These are phyloP conservation scores for Tipula lateralis DNA, from an alignment of 2,888 invertebrate species.

Conservation along the genomic window DNA sequence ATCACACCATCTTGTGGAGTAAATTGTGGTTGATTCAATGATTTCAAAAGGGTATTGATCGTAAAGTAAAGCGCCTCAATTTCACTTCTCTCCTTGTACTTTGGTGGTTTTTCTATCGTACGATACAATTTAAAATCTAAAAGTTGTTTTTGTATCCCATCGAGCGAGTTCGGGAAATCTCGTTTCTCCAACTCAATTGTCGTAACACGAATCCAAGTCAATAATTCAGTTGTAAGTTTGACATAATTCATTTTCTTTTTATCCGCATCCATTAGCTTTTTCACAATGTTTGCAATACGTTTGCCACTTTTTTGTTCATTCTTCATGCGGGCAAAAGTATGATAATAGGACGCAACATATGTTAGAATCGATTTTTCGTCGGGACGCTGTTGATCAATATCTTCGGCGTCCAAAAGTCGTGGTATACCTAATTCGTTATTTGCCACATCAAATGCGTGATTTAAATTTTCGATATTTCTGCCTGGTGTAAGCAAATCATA, in stretches of 20 bases:
- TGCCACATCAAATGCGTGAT: constrained; percentile 96
- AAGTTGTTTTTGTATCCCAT: constrained; percentile 88
- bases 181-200: constrained; percentile 76
- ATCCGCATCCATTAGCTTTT: constrained; percentile 93
- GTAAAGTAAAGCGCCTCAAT: constrained; percentile 94
- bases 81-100: constrained; percentile 95
- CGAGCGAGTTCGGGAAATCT: constrained; percentile 88
- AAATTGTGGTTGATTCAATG: constrained; percentile 84
- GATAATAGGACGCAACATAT: constrained; percentile 98
- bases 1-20: constrained; percentile 82
- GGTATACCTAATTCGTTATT: constrained; percentile 91
- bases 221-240: constrained; percentile 71
- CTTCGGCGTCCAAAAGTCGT: constrained; percentile 87
- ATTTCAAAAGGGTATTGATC: constrained; percentile 93
- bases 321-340: constrained; percentile 98
- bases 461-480: constrained; percentile 90
- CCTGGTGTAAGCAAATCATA: constrained; percentile 73
- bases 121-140: constrained; percentile 90
- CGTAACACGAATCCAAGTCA: constrained; percentile 91
- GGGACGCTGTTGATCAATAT: constrained; percentile 88
- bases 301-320: constrained; percentile 96
- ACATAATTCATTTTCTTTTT: constrained; percentile 87
- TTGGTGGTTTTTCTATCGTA: constrained; percentile 96
- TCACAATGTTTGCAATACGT: constrained; percentile 92
- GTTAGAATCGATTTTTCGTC: constrained; percentile 99